These are phyloP conservation scores for Caenorhabditis briggsae DNA, from an alignment of 1,140 invertebrate genomes.

Conservation along the genomic window DNA sequence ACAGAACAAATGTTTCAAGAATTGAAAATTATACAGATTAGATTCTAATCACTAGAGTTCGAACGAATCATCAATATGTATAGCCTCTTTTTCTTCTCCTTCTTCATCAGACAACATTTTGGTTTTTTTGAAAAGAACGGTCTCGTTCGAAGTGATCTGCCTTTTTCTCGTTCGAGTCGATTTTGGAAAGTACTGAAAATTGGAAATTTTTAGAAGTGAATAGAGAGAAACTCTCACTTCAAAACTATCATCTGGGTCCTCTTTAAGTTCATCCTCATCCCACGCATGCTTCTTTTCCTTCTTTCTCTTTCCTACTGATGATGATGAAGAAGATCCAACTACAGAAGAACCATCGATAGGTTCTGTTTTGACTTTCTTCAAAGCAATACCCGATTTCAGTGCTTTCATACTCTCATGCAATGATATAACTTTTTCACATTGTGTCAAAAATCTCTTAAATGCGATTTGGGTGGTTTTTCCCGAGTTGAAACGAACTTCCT, in stretches of 20 bases:
- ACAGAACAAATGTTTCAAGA: too few relatives aligned
- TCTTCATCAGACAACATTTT: background rate
- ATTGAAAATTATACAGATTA: too few relatives aligned
- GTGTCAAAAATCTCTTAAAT: slow-evolving; percentile 27
- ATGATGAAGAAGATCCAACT: background rate
- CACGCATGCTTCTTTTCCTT: background rate
- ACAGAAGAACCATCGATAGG: background rate
- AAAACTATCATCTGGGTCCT: slow-evolving; percentile 20
- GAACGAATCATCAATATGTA: slow-evolving; percentile 1
- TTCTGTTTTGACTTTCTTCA: slow-evolving; percentile 27
- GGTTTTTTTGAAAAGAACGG: background rate
- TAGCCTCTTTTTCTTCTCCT: background rate
- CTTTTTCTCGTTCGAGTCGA: slow-evolving; percentile 11
- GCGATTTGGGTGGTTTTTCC: slow-evolving; percentile 21
- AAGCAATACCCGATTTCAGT: background rate
- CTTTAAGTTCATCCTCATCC: background rate
- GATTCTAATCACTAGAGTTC: background rate
- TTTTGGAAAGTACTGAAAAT: slow-evolving; percentile 27
- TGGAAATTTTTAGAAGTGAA: background rate
- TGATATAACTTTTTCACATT: slow-evolving; percentile 3
- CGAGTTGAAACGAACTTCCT: slow-evolving; percentile 22
- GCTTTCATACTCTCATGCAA: slow-evolving; percentile 12
- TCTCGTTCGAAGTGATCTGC: background rate
- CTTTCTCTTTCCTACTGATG: background rate
- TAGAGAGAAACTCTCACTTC: background rate